phyloP scores from a whole-genome alignment of 2,888 invertebrate species.

The Euplagia quadripunctaria region DNA sequence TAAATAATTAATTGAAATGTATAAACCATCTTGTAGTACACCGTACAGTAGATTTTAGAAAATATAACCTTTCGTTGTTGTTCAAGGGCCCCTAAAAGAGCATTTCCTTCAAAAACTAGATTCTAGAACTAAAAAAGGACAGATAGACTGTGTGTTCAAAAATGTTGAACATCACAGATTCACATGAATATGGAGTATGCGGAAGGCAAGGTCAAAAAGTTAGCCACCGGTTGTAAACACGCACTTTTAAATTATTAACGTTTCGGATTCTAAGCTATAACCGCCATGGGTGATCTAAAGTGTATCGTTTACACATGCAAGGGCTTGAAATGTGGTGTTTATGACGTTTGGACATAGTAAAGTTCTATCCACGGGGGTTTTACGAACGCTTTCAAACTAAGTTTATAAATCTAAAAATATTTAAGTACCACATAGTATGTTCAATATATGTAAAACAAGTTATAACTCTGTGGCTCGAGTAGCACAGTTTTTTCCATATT shows the following conservation, averaged over 20 bases:
- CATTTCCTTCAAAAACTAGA: not conserved
- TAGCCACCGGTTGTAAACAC: constrained; percentile 34
- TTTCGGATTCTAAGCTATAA: constrained; percentile 28
- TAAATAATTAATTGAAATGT: too few relatives aligned
- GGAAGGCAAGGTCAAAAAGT: constrained; percentile 50
- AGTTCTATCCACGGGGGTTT: not conserved
- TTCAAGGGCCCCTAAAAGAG: not conserved
- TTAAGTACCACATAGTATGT: too few relatives aligned
- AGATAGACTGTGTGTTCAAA: not conserved
- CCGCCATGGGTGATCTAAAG: constrained; percentile 20
- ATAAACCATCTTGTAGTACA: not conserved
- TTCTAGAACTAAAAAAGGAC: not conserved
- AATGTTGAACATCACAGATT: constrained; percentile 22
- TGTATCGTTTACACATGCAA: constrained; percentile 23
- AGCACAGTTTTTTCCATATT: too few relatives aligned
- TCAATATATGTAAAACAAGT: too few relatives aligned
- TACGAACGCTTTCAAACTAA: not conserved
- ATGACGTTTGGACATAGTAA: not conserved
- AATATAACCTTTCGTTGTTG: too few relatives aligned
- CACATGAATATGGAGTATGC: constrained; percentile 53
- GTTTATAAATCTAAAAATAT: too few relatives aligned
- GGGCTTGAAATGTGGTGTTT: constrained; percentile 14
- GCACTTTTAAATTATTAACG: constrained; percentile 40
- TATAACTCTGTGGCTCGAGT: too few relatives aligned
- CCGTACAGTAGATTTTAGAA: not conserved